Evolutionary conservation across 2,113 vertebrate genomes (phyloP).

Genomic region (Anoplopoma fimbria): DNA sequence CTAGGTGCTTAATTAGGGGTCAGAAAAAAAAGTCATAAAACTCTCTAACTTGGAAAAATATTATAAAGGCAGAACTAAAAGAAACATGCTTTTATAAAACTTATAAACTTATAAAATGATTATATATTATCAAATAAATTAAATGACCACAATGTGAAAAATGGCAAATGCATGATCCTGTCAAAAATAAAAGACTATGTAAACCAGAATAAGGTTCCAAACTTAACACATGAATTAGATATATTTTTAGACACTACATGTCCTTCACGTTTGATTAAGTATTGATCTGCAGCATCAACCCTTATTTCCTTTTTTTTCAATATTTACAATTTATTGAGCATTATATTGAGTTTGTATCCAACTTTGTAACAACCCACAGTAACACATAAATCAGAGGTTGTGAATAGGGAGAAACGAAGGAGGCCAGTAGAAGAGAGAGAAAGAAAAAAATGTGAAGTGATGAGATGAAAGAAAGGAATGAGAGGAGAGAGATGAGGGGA

Average conservation of each 20-base stretch:
- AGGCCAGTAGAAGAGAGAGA: slow-evolving; percentile 2
- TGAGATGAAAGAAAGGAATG: slow-evolving; percentile 25
- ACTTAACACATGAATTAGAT: not conserved
- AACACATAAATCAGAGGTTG: slow-evolving; percentile 6
- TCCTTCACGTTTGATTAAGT: not conserved
- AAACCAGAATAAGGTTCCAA: not conserved
- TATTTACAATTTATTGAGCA: not conserved
- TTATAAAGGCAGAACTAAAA: not conserved
- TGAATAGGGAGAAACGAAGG: slow-evolving; percentile 7
- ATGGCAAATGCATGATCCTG: not conserved
- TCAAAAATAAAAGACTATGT: not conserved
- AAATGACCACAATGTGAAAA: not conserved
- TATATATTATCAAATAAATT: not conserved
- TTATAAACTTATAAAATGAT: no score
- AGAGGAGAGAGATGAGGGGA: slow-evolving; percentile 34
- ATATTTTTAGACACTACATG: not conserved
- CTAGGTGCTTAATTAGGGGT: not conserved
- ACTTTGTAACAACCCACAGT: not conserved
- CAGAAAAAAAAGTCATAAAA: not conserved
- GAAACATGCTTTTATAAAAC: not conserved
- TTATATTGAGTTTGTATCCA: slow-evolving; percentile 15
- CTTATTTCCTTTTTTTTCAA: not conserved
- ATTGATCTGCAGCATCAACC: slow-evolving; percentile 6
- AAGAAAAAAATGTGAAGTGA: slow-evolving; percentile 16
- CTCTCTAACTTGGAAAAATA: no score